Evolutionary conservation across 2,113 vertebrate genomes (phyloP), one percentile per base, ranked within the genome.

Genomic region (Stigmatopora argus): DNA sequence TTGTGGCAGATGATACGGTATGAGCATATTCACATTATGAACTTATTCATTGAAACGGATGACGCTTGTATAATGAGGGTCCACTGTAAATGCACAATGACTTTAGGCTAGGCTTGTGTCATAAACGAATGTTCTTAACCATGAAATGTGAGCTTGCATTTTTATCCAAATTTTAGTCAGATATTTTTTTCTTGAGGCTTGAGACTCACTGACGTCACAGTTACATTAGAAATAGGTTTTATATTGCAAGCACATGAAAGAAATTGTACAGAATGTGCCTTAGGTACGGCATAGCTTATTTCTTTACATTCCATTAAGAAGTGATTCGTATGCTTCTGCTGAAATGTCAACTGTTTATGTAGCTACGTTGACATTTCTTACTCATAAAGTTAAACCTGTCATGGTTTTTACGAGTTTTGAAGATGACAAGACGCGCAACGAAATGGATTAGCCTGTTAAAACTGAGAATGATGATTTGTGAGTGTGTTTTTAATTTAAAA

Each of bases 391-490:
- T 53, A 72, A 77, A 76, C 49, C 65, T 46, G 64, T 34, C 66
- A 64, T 23, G 76, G 67, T 72, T 41, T 81, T 73, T 14, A 70
- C 26, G 35, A 19, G 2, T 51, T 56, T 74, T 67, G 72, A 71
- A 71, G 21, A 69, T 78, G 65, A 73, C 74, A 75, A 64, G 52
- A 78, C 67, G 31, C 60, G 63, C 73, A 71, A 65, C 53, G 34
- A 64, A 71, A 61, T 1, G 64, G 78, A 83, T 85, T 82, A 74
- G 77, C 77, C 17, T 46, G 70, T 31, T 31, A 34, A 68, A 68
- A 66, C 0, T 45, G 68, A 48, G 7, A 62, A 26, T 35, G n/a
- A 38, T 6, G 71, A 18, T 70, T 69, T 65, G 17, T 38, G 19
- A 21, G 51, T 53, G 3, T 23, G 21, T 55, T 56, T 56, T 56